A percentile compares a stretch with the other conserved stretches of the same genome.
Evolutionary conservation across 1,140 invertebrate species (phyloP).

Genomic region (Ceratitis capitata): DNA sequence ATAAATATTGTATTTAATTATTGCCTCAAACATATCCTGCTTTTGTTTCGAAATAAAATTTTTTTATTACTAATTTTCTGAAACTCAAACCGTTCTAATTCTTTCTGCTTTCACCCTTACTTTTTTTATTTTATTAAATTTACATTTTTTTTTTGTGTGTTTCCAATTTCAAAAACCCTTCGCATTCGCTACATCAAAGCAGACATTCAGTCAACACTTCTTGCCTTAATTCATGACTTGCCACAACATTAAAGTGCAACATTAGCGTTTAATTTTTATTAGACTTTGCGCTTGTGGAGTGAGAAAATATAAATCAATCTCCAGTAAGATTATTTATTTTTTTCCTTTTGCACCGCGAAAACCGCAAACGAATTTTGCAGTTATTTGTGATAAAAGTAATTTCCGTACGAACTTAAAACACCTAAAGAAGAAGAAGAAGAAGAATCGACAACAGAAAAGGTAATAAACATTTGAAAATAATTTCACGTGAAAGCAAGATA

Average conservation of each 20-base stretch:
- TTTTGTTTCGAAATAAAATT: neutral
- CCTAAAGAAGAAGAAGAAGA: neutral
- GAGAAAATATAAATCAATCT: slow-evolving; percentile 28
- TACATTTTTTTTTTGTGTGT: no score
- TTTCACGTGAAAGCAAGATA: neutral
- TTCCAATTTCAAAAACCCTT: no score
- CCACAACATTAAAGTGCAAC: neutral
- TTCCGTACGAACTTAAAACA: slow-evolving; percentile 29
- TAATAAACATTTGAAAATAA: slow-evolving; percentile 5
- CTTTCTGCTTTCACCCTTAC: no score
- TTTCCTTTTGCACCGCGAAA: neutral
- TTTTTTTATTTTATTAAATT: no score
- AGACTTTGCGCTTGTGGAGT: neutral
- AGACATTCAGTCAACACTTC: neutral
- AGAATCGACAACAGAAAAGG: neutral
- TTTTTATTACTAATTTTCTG: neutral
- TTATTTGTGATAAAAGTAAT: slow-evolving; percentile 20
- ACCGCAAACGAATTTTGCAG: slow-evolving; percentile 4
- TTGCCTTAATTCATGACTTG: neutral
- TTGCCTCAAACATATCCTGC: neutral
- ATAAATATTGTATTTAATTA: neutral
- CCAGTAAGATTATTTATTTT: no score
- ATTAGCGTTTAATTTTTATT: neutral
- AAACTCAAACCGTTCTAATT: no score
- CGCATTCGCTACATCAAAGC: no score